Evolutionary conservation across 2,888 invertebrate genomes (phyloP).

Genomic region (Pyrochroa serraticornis): DNA sequence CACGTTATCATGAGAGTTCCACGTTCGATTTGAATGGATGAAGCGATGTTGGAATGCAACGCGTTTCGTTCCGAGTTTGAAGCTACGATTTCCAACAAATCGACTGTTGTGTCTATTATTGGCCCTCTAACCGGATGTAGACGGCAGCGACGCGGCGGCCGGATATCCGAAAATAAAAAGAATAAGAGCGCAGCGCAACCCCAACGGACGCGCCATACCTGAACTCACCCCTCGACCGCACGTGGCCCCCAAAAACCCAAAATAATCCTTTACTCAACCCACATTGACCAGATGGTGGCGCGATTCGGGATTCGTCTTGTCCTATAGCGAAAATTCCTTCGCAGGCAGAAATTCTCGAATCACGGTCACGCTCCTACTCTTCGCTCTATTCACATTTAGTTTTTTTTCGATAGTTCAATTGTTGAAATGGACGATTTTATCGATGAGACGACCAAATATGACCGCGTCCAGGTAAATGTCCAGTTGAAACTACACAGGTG

Average conservation of each 20-base stretch:
- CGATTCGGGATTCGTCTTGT: neutral
- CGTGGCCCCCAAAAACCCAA: no score
- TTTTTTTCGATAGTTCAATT: no score
- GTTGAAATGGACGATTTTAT: no score
- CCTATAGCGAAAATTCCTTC: no score
- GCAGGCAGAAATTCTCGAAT: no score
- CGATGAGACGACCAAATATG: neutral
- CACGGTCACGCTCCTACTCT: no score
- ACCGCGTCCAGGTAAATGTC: neutral
- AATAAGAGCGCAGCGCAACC: neutral
- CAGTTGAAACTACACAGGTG: slow-evolving; percentile 16
- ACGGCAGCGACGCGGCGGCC: slow-evolving; percentile 20
- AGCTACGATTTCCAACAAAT: neutral
- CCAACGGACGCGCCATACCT: slow-evolving; percentile 5
- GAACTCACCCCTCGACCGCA: neutral
- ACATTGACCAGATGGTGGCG: neutral
- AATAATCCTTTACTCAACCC: neutral
- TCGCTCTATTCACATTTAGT: no score
- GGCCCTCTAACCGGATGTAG: slow-evolving; percentile 30
- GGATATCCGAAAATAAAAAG: slow-evolving; percentile 33
- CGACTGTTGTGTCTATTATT: slow-evolving; percentile 21
- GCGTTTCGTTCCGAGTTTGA: neutral
- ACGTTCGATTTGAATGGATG: no score
- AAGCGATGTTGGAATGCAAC: neutral
- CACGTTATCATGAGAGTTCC: neutral